A percentile compares a stretch with the other conserved stretches of the same genome.
phyloP scores from a whole-genome alignment of 2,113 vertebrate genomes.

The Zosterops borbonicus region DNA sequence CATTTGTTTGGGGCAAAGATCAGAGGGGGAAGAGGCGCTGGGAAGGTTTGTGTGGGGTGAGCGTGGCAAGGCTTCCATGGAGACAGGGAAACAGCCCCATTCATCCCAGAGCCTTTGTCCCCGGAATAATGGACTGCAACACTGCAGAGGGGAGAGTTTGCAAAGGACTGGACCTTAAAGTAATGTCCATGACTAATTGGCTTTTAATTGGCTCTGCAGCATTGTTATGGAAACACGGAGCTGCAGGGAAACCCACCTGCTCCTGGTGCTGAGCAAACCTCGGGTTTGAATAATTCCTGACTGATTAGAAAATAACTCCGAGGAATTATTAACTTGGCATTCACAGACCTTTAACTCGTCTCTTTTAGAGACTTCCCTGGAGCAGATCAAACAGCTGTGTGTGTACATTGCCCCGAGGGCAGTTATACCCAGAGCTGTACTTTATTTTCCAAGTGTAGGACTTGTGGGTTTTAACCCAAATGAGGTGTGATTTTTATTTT shows the following conservation, averaged over 20 bases:
- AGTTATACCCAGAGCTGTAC: not conserved
- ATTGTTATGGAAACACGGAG: slow-evolving; percentile 13
- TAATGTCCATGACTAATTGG: slow-evolving; percentile 72
- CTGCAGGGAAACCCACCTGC: not conserved
- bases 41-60: slow-evolving; percentile 13
- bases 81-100: slow-evolving; percentile 40
- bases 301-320: not conserved
- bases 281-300: not conserved
- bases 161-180: slow-evolving; percentile 18
- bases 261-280: not conserved
- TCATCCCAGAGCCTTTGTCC: slow-evolving; percentile 52
- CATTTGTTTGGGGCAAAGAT: slow-evolving; percentile 43
- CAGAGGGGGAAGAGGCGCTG: not conserved
- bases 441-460: not conserved
- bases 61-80: slow-evolving; percentile 69
- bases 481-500: not conserved
- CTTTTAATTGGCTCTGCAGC: slow-evolving; percentile 72
- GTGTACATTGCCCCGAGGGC: not conserved
- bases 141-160: slow-evolving; percentile 1
- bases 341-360: not conserved
- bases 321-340: not conserved
- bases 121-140: slow-evolving; percentile 28
- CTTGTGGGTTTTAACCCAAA: not conserved
- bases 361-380: not conserved
- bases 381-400: not conserved